These are phyloP conservation scores for Maconellicoccus hirsutus DNA, from an alignment of 1,140 invertebrate genomes.

Conservation along the genomic window DNA sequence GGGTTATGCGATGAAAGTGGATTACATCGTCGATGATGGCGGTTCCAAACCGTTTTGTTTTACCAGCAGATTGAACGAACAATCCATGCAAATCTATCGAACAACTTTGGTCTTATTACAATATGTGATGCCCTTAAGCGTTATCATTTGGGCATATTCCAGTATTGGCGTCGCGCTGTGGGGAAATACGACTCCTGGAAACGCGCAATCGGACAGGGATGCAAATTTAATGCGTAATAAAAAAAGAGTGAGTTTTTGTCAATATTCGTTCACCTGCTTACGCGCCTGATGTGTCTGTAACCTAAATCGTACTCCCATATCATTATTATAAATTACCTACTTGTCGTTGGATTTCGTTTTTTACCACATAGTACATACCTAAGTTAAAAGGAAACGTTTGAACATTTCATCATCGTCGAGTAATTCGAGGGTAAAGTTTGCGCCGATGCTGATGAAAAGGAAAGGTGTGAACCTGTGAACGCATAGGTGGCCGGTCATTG, in stretches of 20 bases:
- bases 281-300: not conserved
- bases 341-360: no score
- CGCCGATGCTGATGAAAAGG: no score
- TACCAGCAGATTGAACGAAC: slow-evolving; percentile 29
- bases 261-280: not conserved
- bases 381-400: no score
- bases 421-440: no score
- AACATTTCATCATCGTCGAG: no score
- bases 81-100: slow-evolving; percentile 33
- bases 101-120: slow-evolving; percentile 38
- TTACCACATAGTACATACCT: no score
- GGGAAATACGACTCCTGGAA: slow-evolving; percentile 40
- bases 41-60: slow-evolving; percentile 34
- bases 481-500: no score
- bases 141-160: slow-evolving; percentile 41
- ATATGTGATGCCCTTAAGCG: slow-evolving; percentile 40
- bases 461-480: no score
- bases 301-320: no score
- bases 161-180: slow-evolving; percentile 39
- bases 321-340: no score
- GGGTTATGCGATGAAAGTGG: slow-evolving; percentile 28
- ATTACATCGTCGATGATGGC: slow-evolving; percentile 24
- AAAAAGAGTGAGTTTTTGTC: slow-evolving; percentile 37
- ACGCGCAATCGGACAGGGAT: slow-evolving; percentile 37
- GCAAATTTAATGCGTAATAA: slow-evolving; percentile 40